A percentile compares a stretch with the other conserved stretches of the same genome.
These are phyloP conservation scores for Oreortyx pictus DNA, from an alignment of 2,797 vertebrate species.

Conservation along the genomic window DNA sequence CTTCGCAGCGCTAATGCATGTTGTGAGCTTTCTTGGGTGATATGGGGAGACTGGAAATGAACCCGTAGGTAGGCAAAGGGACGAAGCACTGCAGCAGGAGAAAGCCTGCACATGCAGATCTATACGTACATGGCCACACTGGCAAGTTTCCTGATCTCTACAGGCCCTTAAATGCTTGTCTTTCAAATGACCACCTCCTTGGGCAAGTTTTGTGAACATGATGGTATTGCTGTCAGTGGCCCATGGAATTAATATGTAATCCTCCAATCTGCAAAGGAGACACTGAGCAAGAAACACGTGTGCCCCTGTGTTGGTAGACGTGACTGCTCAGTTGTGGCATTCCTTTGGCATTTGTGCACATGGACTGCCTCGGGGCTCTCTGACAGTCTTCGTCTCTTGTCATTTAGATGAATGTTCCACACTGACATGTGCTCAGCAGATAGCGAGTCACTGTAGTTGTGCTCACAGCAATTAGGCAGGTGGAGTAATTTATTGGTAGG, in stretches of 20 bases:
- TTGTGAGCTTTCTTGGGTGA: neutral
- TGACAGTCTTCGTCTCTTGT: too few species aligned
- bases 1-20: neutral
- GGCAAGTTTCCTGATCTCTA: rapidly evolving
- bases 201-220: rapidly evolving
- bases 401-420: too few species aligned
- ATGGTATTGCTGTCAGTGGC: neutral
- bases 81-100: too few species aligned
- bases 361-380: too few species aligned
- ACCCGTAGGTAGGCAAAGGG: neutral
- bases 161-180: neutral
- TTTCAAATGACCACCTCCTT: rapidly evolving
- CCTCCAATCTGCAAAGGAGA: neutral
- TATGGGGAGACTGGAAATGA: neutral
- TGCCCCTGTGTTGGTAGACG: too few species aligned
- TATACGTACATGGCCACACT: rapidly evolving
- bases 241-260: neutral
- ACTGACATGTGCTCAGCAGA: too few species aligned
- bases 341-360: neutral
- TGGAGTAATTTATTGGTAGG: too few species aligned
- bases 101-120: neutral
- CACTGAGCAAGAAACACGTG: neutral
- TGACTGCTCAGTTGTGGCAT: neutral
- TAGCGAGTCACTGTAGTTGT: too few species aligned
- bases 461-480: too few species aligned